Evolutionary conservation across 2,113 vertebrate genomes (phyloP).

Genomic region (Xyliphius kryptos): DNA sequence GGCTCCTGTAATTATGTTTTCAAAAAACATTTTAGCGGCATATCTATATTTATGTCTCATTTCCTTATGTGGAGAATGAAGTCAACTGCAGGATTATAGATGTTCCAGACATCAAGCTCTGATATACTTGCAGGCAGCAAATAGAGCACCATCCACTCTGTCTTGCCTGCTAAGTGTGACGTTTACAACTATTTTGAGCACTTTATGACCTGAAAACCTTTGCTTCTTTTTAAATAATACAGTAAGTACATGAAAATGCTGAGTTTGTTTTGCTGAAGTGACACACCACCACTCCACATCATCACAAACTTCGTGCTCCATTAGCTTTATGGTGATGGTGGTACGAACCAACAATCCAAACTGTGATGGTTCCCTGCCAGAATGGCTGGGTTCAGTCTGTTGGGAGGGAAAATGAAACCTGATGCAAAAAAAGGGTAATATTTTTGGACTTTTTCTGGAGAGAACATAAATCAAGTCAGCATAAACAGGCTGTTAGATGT

Average conservation of each 20-base stretch:
- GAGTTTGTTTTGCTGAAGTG: conserved; percentile 42
- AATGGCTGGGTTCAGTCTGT: conserved; percentile 44
- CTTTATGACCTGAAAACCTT: too few species aligned
- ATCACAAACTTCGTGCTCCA: conserved; percentile 46
- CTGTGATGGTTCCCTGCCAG: conserved; percentile 48
- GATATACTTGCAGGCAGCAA: conserved; percentile 61
- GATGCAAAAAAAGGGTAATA: conserved; percentile 54
- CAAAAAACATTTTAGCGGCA: background rate
- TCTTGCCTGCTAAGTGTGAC: conserved; percentile 48
- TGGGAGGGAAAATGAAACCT: conserved; percentile 51
- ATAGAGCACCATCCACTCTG: conserved; percentile 19
- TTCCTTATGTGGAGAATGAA: background rate
- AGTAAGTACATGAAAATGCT: conserved; percentile 51
- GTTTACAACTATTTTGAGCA: conserved; percentile 43
- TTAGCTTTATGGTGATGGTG: conserved; percentile 57
- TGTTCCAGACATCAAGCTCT: conserved; percentile 64
- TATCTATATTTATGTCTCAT: background rate
- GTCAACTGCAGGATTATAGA: conserved; percentile 58
- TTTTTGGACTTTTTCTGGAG: conserved; percentile 53
- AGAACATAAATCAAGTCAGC: conserved; percentile 72
- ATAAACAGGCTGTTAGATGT: conserved; percentile 70
- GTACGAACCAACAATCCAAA: conserved; percentile 52
- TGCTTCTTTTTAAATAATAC: too few species aligned
- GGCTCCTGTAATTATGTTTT: background rate
- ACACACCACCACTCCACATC: conserved; percentile 43